A percentile compares a stretch with the other conserved stretches of the same genome.
These are phyloP conservation scores for Diglossa cyanea DNA, from an alignment of 2,797 vertebrate species.

Conservation along the genomic window DNA sequence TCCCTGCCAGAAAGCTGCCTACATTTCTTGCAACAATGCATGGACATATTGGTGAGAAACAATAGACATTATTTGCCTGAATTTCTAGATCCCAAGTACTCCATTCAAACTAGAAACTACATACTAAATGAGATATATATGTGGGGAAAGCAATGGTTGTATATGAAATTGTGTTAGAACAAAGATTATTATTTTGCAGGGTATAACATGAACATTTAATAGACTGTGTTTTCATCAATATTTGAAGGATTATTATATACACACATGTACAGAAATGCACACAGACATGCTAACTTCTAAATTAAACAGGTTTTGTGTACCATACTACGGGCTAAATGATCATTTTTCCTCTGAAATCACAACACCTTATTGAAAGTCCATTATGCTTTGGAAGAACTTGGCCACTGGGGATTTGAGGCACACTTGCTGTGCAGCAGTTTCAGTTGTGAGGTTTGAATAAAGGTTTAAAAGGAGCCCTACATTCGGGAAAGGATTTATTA, in stretches of 20 bases:
- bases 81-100: background rate
- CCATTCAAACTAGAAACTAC: background rate
- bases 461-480: background rate
- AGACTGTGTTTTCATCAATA: background rate
- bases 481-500: background rate
- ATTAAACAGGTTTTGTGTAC: background rate
- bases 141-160: background rate
- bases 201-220: background rate
- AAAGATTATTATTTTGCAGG: background rate
- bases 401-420: background rate
- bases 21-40: background rate
- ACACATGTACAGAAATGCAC: background rate
- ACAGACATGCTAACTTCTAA: background rate
- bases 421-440: background rate
- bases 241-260: background rate
- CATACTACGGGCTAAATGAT: rapidly evolving
- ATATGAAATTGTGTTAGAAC: background rate
- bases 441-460: background rate
- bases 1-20: background rate
- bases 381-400: background rate
- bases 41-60: background rate
- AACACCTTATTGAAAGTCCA: background rate
- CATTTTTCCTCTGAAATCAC: background rate
- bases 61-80: background rate
- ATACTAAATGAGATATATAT: background rate